These are phyloP conservation scores for Sardinella longiceps DNA, from an alignment of 2,797 vertebrate genomes.

Conservation along the genomic window DNA sequence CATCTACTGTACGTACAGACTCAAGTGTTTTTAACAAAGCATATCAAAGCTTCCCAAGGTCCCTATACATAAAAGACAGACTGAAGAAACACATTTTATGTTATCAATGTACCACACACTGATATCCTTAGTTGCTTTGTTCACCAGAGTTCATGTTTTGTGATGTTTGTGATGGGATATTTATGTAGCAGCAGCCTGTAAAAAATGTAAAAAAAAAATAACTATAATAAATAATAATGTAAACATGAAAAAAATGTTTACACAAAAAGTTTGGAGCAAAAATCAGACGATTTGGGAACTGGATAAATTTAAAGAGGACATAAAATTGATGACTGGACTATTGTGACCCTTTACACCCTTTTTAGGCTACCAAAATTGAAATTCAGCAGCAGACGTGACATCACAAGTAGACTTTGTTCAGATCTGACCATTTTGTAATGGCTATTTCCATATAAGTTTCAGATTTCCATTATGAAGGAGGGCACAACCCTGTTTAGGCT, in stretches of 20 bases:
- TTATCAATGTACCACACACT: not conserved
- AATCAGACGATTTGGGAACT: not conserved
- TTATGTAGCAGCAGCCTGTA: constrained; percentile 20
- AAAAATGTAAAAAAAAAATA: too few species aligned
- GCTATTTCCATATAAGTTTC: too few species aligned
- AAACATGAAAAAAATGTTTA: constrained; percentile 37
- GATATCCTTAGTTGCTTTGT: not conserved
- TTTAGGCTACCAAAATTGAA: too few species aligned
- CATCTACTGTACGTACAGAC: not conserved
- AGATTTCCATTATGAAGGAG: too few species aligned
- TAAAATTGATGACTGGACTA: too few species aligned
- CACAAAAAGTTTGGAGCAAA: not conserved
- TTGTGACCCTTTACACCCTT: too few species aligned
- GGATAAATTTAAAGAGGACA: not conserved
- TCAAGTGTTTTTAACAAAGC: not conserved
- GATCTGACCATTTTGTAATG: too few species aligned
- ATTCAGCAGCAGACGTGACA: too few species aligned
- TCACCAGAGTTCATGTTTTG: not conserved
- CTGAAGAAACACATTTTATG: not conserved
- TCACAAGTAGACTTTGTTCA: too few species aligned
- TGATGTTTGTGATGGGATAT: not conserved
- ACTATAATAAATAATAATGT: too few species aligned
- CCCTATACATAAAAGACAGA: not conserved
- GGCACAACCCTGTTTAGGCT: too few species aligned
- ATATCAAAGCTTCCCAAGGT: not conserved